Evolutionary conservation across 2,888 invertebrate species (phyloP).

Genomic region (Cataglyphis livida): DNA sequence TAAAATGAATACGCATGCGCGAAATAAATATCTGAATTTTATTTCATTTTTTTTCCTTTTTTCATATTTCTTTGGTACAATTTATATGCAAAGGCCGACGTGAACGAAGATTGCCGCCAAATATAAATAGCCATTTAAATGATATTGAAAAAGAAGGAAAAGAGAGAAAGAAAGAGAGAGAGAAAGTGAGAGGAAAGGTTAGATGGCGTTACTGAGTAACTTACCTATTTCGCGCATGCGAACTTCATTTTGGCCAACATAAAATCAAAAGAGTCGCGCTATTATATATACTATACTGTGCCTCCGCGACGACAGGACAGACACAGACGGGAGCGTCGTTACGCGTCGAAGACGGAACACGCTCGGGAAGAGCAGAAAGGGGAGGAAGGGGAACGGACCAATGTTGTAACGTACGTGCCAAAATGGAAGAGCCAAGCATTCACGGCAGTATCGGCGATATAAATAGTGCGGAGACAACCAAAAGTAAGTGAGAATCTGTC

Average conservation of each 20-base stretch:
- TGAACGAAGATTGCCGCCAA: too few relatives aligned
- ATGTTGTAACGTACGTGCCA: conserved; percentile 83
- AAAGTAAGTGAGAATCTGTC: conserved; percentile 82
- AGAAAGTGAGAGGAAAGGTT: not conserved
- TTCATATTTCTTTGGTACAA: not conserved
- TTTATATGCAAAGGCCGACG: not conserved
- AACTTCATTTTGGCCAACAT: not conserved
- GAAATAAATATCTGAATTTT: not conserved
- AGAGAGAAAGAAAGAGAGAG: not conserved
- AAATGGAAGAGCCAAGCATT: conserved; percentile 85
- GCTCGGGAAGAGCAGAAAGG: conserved; percentile 58
- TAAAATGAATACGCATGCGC: too few relatives aligned
- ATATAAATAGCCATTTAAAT: not conserved
- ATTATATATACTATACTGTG: conserved; percentile 24
- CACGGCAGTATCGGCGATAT: conserved; percentile 85
- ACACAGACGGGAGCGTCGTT: conserved; percentile 59
- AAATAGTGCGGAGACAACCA: conserved; percentile 85
- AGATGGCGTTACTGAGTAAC: not conserved
- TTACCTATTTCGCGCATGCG: not conserved
- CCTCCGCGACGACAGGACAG: conserved; percentile 66
- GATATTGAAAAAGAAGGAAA: not conserved
- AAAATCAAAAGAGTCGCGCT: conserved; percentile 1
- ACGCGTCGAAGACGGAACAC: conserved; percentile 54
- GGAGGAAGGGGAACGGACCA: conserved; percentile 68
- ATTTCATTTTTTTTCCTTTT: not conserved